Evolutionary conservation across 2,888 invertebrate species (phyloP), one percentile per base, ranked within the genome.

Genomic region (Formica aserva): DNA sequence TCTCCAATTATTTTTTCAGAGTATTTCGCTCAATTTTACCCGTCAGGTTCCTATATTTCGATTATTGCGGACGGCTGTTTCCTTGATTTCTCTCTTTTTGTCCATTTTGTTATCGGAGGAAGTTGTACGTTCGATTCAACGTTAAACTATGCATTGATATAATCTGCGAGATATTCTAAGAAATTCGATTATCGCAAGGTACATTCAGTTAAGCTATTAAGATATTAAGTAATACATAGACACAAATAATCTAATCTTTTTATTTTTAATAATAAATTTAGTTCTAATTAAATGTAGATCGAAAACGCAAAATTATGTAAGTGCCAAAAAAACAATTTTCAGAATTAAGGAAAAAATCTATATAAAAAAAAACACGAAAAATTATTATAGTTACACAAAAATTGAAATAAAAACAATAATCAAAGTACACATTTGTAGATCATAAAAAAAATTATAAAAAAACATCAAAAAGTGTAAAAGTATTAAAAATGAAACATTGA

Each of bases 31-130:
- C 66, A 62, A 32, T 82, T 71, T 55, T 57, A 11, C 63, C 38
- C 32, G 13, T 66, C 57, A 57, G 15, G n/a, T 78, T 11, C 60
- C 60, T 84, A 57, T 48, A 35, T 63, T 85, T 63, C 69, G 72
- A 60, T 85, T 83, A 74, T 63, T 77, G 77, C 84, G 85, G 85
- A 88, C 87, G 88, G 88, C 74, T 88, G 80, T 85, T 89, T 69
- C 55, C 69, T 67, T 38, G 29, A 52, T 52, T 67, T 76, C 66
- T 76, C 66, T 66, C 76, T 29, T 63, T 29, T 26, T 55, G 1
- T 55, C 69, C 69, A 52, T 55, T 69, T 52, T 13, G 38, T 65
- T 41, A 22, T 55, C n/a, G 52, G 38, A 55, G 38, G 29, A 55
- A 69, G 26, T 41, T 41, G 41, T 38, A 41, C 41, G 22, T 41